Percentiles rank a stretch among this genome's conserved stretches.
Conservation (phyloP, 2,888 invertebrate genomes). For the Drosophila stalkeri region DNA sequence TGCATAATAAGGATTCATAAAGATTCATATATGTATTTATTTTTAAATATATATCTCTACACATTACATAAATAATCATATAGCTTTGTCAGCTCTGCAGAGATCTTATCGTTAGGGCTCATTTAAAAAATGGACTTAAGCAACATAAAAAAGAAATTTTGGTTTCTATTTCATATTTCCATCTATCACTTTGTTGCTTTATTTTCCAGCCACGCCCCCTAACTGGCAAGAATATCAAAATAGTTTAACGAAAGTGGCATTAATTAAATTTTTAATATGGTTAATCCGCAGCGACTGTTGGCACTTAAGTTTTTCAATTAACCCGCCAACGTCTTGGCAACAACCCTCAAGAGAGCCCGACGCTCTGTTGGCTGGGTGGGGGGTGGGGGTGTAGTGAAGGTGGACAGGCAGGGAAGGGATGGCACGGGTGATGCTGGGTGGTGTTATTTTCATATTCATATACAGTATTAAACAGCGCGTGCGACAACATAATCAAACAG, state of each 20-base stretch:
- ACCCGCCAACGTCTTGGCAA: slow-evolving; percentile 66
- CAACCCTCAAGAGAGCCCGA: slow-evolving; percentile 32
- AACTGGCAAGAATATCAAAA: slow-evolving; percentile 45
- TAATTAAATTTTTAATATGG: slow-evolving; percentile 81
- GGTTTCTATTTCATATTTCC: neutral
- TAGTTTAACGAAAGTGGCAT: slow-evolving; percentile 69
- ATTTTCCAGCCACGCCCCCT: slow-evolving; percentile 23
- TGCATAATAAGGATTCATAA: too few relatives aligned
- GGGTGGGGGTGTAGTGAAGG: neutral
- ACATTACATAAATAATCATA: neutral
- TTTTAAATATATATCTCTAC: too few relatives aligned
- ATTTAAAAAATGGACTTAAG: neutral
- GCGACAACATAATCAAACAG: slow-evolving; percentile 84
- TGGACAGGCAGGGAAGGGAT: neutral
- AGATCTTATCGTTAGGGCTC: neutral
- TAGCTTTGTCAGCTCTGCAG: neutral
- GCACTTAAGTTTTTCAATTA: slow-evolving; percentile 83
- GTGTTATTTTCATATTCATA: slow-evolving; percentile 77
- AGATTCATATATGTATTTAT: too few relatives aligned
- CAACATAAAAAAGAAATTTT: neutral
- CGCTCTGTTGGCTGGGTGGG: neutral
- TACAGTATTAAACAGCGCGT: slow-evolving; percentile 82
- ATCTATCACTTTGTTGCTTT: neutral
- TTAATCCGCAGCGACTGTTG: slow-evolving; percentile 82
- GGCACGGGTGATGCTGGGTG: slow-evolving; percentile 10